Evolutionary conservation across 2,797 vertebrate species (phyloP), one percentile per base, ranked within the genome.

Genomic region (Mormyrops attenuatus): DNA sequence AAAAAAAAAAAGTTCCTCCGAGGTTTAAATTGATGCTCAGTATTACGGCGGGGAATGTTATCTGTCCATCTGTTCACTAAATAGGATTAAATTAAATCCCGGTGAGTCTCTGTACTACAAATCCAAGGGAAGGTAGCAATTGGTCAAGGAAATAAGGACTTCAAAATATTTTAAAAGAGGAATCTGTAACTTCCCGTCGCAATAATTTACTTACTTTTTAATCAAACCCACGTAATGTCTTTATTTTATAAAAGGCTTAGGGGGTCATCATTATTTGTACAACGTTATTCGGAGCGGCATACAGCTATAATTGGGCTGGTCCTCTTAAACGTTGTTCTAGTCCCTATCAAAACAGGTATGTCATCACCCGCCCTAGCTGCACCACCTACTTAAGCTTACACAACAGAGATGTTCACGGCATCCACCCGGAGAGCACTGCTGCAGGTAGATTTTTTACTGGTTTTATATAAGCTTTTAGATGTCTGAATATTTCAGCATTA

Each of bases 31-130:
- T 85, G 6, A 26, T 50, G 88, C 89, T 90, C 82, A 91, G 90
- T 89, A 92, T 90, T 93, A 91, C 82, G 88, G 80, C 57, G 90
- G 85, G 47, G 91, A 91, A 89, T 77, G 90, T 88, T 91, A 91
- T 92, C 91, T 90, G 92, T 91, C 93, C 92, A 93, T 93, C 91
- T 93, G 92, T 90, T 92, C 90, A 88, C 82, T 91, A 92, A 92
- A 91, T 90, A 91, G 95, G 95, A 96, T 96, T 96, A 96, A 93
- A 93, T 92, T 92, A 96, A 96, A 96, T 95, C 95, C 95, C 92
- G 92, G 95, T 95, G 94, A 94, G 95, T 92, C 92, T 91, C 89
- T 89, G 90, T 90, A 89, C 92, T 91, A 91, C 89, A 90, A 90
- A 91, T 57, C 82, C 90, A 90, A 88, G 84, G 63, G 84, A 84